phyloP scores from a whole-genome alignment of 37 sponge, comb jelly and placozoan species.

The Oopsacas minuta region DNA sequence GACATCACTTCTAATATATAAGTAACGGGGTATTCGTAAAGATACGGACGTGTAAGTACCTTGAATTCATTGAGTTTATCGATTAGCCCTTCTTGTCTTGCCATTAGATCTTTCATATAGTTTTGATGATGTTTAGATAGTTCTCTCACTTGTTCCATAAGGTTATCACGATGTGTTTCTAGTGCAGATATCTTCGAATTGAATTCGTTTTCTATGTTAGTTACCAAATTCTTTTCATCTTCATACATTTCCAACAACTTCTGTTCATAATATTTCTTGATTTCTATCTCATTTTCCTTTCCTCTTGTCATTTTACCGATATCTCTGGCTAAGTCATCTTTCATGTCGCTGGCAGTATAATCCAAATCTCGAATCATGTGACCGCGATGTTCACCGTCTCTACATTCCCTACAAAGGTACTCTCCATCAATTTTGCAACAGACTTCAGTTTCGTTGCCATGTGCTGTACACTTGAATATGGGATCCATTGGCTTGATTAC shows the following conservation, averaged over 20 bases:
- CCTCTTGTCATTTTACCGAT: neutral
- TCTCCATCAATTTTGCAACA: neutral
- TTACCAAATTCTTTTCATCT: neutral
- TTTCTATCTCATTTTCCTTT: neutral
- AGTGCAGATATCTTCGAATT: neutral
- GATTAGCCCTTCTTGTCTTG: neutral
- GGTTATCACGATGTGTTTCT: constrained; percentile 5
- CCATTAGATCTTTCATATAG: neutral
- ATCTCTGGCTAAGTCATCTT: neutral
- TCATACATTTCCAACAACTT: neutral
- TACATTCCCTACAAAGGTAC: neutral
- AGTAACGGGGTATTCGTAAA: neutral
- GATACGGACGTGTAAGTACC: neutral
- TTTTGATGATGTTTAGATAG: neutral
- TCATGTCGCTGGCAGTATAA: neutral
- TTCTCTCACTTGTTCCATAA: neutral
- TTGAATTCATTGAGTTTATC: constrained; percentile 2
- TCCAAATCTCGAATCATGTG: neutral
- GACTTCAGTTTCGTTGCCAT: neutral
- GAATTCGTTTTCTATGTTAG: neutral
- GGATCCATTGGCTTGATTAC: neutral
- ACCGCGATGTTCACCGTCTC: neutral
- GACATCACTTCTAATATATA: neutral
- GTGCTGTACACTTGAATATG: neutral
- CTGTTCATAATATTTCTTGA: neutral